Evolutionary conservation across 1,140 invertebrate genomes (phyloP).

Genomic region (Anoplophora glabripennis): DNA sequence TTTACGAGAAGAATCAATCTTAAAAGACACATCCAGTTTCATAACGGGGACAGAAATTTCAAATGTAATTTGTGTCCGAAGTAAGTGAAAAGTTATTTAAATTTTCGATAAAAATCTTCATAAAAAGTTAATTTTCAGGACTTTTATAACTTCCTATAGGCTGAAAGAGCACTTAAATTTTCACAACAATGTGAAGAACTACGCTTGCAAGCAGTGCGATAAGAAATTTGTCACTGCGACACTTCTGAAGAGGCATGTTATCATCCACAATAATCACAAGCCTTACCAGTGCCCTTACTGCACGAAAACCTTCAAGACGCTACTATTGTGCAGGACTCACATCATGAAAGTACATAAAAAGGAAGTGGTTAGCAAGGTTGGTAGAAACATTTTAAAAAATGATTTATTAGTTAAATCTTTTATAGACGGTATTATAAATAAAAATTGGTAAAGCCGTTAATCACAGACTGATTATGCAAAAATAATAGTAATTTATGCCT

Average conservation of each 20-base stretch:
- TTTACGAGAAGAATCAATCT: constrained; percentile 33
- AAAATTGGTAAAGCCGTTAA: no score
- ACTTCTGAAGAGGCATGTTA: constrained; percentile 51
- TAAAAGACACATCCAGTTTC: constrained; percentile 30
- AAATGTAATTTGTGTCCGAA: constrained; percentile 34
- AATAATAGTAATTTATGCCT: no score
- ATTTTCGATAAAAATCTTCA: not conserved
- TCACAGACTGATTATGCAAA: no score
- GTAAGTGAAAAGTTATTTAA: constrained; percentile 22
- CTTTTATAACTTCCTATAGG: constrained; percentile 27
- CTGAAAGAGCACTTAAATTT: constrained; percentile 53
- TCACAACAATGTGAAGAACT: constrained; percentile 55
- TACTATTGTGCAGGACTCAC: constrained; percentile 66
- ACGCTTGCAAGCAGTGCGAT: constrained; percentile 56
- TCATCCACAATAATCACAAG: constrained; percentile 47
- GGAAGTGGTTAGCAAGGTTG: constrained; percentile 1
- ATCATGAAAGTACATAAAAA: constrained; percentile 64
- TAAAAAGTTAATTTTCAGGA: constrained; percentile 23
- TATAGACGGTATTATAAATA: no score
- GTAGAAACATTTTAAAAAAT: no score
- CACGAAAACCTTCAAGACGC: constrained; percentile 68
- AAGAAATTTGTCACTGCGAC: constrained; percentile 55
- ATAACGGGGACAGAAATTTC: constrained; percentile 30
- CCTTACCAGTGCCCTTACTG: constrained; percentile 61
- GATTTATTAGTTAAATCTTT: no score